Evolutionary conservation across 1,140 invertebrate genomes (phyloP), one percentile per base, ranked within the genome.

Genomic region (Lucilia sericata): DNA sequence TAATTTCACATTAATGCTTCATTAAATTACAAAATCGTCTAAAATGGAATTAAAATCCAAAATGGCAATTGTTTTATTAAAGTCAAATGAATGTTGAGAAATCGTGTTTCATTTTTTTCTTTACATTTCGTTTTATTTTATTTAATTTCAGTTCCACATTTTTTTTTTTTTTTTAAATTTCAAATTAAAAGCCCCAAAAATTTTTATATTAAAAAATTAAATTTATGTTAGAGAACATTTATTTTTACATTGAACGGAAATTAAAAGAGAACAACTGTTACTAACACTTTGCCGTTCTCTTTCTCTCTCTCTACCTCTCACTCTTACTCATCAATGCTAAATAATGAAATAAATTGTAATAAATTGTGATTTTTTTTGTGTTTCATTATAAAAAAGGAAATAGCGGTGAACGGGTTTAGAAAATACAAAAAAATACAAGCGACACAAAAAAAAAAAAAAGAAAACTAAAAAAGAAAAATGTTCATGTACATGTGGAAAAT

Each of bases 371-470:
- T 80, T 49, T 80, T 19, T 80, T 49, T 80, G 34, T 19, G 25
- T 80, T 49, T 80, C 10, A 5, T 25, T 51, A 80, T 78, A 78
- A 78, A 42, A 75, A 47, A 78, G 75, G 75, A 78, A 78, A 78
- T 78, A 78, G 76, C 76, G 76, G 76, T 80, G 76, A 80, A 80
- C 76, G 76, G 42, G 76, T 80, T 80, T 80, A 49, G 76, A 80
- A 80, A 76, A 49, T 19, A 42, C 75, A 76, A 13, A 17, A 7
- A 19, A 70, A 70, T 21, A n/a, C 19, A 42, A 42, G 42, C 42
- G 42, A 42, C 42, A 42, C 42, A 42, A 42, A 42, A 42, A 36
- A 36, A 8, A 36, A 36, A 70, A 70, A 70, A 70, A 10, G 19
- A 21, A 70, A 70, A 19, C 19, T 10, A 70, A 19, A 70, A 25